A percentile compares a stretch with the other conserved stretches of the same genome.
Conservation (phyloP, 2,113 vertebrate genomes). For the Oriolus oriolus region DNA sequence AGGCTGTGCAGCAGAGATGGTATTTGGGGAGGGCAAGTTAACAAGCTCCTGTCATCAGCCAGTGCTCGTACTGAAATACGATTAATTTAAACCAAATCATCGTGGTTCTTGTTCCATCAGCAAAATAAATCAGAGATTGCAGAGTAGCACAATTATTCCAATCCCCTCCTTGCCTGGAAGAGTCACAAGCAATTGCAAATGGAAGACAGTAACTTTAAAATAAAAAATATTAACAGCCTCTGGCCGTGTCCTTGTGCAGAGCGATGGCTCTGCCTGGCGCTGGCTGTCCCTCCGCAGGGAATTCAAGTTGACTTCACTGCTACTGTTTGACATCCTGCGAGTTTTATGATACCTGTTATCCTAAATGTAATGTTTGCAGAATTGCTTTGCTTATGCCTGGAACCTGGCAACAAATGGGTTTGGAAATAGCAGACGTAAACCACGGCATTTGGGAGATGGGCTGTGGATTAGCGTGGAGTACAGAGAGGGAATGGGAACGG, state of each 20-base stretch:
- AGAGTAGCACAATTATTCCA: neutral
- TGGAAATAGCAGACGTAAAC: neutral
- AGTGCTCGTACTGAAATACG: neutral
- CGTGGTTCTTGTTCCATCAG: neutral
- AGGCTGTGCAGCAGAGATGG: neutral
- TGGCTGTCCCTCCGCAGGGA: neutral
- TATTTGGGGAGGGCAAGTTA: neutral
- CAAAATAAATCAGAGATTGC: neutral
- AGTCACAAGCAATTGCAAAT: neutral
- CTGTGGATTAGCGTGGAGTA: rapidly evolving
- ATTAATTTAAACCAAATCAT: slow-evolving; percentile 25
- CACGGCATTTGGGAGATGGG: neutral
- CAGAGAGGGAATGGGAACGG: rapidly evolving
- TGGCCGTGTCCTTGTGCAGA: neutral
- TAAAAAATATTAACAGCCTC: neutral
- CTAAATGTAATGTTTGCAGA: slow-evolving; percentile 4
- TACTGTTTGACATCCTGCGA: neutral
- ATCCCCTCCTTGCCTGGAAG: neutral
- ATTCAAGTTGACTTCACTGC: slow-evolving; percentile 4
- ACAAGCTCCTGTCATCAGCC: neutral
- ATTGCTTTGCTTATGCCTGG: neutral
- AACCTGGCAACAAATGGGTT: slow-evolving; percentile 28
- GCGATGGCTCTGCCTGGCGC: neutral
- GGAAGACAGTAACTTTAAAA: slow-evolving; percentile 28
- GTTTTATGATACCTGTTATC: slow-evolving; percentile 18